These are phyloP conservation scores for Hucho hucho DNA, from an alignment of 2,113 vertebrate genomes.

Conservation along the genomic window DNA sequence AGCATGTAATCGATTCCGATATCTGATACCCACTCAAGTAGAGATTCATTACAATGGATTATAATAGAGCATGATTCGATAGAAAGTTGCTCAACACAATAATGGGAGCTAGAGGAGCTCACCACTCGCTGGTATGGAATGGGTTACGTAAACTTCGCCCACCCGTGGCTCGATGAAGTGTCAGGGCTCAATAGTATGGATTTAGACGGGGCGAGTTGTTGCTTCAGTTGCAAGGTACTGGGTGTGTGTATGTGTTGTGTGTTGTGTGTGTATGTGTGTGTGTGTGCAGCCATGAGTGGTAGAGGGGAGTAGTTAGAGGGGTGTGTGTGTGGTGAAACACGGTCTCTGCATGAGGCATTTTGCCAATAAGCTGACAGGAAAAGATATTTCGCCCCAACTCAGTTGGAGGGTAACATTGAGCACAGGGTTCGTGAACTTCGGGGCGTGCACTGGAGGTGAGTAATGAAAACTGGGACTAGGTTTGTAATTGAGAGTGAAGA, in stretches of 20 bases:
- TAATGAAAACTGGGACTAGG: conserved; percentile 35
- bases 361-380: conserved; percentile 18
- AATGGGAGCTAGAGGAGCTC: conserved; percentile 27
- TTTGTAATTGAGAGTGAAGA: conserved; percentile 31
- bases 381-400: conserved; percentile 24
- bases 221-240: conserved; percentile 3
- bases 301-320: neutral
- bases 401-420: conserved; percentile 27
- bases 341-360: conserved; percentile 9
- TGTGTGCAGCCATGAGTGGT: neutral
- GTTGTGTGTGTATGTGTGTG: conserved; percentile 15
- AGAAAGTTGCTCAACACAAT: conserved; percentile 55
- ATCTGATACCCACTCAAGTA: conserved; percentile 38
- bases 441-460: conserved; percentile 18
- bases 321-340: neutral
- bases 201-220: conserved; percentile 25
- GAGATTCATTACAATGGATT: conserved; percentile 8
- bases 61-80: conserved; percentile 41
- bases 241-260: conserved; percentile 10
- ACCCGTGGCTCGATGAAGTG: conserved; percentile 36
- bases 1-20: neutral
- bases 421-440: conserved; percentile 17
- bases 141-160: conserved; percentile 20
- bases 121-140: conserved; percentile 30
- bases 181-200: conserved; percentile 40